phyloP scores from a whole-genome alignment of 92 coral and sea anemone genomes.

The Micromussa lordhowensis region DNA sequence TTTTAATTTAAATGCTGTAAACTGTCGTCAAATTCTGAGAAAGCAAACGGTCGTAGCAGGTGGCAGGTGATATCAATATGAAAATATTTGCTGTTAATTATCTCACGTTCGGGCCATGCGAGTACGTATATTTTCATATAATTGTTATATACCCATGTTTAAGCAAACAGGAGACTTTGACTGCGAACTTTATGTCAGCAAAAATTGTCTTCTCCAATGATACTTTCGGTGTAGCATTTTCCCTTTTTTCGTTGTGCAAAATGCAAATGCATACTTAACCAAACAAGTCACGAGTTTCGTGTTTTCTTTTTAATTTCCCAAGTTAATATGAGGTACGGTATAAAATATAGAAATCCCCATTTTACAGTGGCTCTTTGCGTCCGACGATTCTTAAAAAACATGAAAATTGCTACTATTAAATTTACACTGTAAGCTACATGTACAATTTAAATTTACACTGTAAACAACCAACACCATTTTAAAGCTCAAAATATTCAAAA shows the following conservation, averaged over 20 bases:
- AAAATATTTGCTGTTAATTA: neutral
- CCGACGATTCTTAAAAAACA: neutral
- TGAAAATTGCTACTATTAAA: neutral
- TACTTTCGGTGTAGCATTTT: neutral
- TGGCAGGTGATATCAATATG: constrained; percentile 11
- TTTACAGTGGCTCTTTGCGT: neutral
- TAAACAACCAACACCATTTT: neutral
- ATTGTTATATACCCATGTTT: neutral
- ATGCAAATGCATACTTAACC: neutral
- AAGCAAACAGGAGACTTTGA: neutral
- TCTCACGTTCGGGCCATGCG: neutral
- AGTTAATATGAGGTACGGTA: neutral
- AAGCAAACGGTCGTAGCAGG: constrained; percentile 5
- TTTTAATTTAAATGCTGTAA: neutral
- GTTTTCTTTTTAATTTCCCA: neutral
- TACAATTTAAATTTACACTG: neutral
- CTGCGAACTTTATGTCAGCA: neutral
- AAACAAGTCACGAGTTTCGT: neutral
- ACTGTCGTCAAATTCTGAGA: neutral
- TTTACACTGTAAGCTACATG: neutral
- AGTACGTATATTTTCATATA: neutral
- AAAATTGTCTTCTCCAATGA: neutral
- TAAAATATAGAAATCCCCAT: neutral
- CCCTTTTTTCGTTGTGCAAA: neutral
- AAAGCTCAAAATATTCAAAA: neutral